Percentiles rank a stretch among this genome's conserved stretches.
Evolutionary conservation across 2,797 vertebrate species (phyloP).

Genomic region (Onychomys torridus): DNA sequence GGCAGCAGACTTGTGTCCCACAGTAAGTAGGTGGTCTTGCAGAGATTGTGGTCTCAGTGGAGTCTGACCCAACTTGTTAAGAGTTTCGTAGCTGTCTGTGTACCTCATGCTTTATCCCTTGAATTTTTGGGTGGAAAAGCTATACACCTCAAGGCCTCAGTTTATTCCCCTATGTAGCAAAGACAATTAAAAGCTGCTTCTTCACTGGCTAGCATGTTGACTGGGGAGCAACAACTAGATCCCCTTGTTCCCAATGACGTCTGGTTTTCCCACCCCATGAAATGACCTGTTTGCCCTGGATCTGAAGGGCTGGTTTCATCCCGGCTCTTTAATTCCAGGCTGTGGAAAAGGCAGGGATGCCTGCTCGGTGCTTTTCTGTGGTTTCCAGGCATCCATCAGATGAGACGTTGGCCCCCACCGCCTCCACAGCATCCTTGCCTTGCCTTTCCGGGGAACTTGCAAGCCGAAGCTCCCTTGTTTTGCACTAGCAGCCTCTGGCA

Average conservation of each 20-base stretch:
- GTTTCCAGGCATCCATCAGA: conserved; percentile 55
- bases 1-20: not conserved
- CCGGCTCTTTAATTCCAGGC: not conserved
- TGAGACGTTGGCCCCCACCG: not conserved
- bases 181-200: conserved; percentile 2
- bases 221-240: not conserved
- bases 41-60: not conserved
- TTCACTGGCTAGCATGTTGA: not conserved
- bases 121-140: not conserved
- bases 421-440: conserved; percentile 45
- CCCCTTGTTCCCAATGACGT: not conserved
- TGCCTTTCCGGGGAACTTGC: conserved; percentile 58
- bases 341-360: not conserved
- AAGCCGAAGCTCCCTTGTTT: not conserved
- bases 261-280: not conserved
- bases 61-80: not conserved
- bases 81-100: not conserved
- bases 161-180: not conserved
- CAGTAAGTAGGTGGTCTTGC: not conserved
- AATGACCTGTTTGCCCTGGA: conserved; percentile 1
- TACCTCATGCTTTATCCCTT: not conserved
- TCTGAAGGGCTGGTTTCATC: not conserved
- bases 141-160: not conserved
- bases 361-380: conserved; percentile 7
- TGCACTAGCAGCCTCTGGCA: not conserved